Conservation (phyloP, 2,113 vertebrate species). For the Datnioides undecimradiatus region DNA sequence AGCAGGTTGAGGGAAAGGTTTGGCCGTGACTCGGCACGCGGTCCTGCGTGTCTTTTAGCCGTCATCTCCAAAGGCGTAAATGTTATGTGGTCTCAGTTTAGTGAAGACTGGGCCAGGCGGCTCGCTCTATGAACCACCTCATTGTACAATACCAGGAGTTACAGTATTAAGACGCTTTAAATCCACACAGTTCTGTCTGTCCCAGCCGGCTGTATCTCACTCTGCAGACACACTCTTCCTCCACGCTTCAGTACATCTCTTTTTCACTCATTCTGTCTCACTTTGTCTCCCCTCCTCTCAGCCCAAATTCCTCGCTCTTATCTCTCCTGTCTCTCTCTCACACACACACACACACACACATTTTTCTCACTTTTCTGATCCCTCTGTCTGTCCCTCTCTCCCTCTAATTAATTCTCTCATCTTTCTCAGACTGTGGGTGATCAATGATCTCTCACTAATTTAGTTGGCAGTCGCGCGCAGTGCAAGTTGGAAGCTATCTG, state of each 20-base stretch:
- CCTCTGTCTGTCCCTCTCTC: conserved; percentile 19
- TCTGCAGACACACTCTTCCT: conserved; percentile 43
- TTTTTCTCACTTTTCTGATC: conserved; percentile 9
- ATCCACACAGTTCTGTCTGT: conserved; percentile 27
- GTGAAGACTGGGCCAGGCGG: background rate
- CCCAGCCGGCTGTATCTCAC: conserved; percentile 42
- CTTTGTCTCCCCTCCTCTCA: background rate
- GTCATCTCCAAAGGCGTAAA: background rate
- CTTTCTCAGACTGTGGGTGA: conserved; percentile 45
- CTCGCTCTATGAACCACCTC: background rate
- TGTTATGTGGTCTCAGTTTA: background rate
- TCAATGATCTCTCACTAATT: conserved; percentile 67
- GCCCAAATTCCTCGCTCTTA: conserved; percentile 15
- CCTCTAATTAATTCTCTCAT: conserved; percentile 61
- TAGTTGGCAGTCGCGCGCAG: conserved; percentile 22
- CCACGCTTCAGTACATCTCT: conserved; percentile 16
- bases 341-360: too few relatives aligned
- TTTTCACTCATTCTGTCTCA: conserved; percentile 23
- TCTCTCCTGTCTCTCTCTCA: conserved; percentile 3
- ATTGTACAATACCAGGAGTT: conserved; percentile 18
- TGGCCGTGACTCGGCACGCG: too few relatives aligned
- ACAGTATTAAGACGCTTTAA: conserved; percentile 34
- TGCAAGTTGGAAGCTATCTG: conserved; percentile 5
- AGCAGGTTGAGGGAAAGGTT: too few relatives aligned
- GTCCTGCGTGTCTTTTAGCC: too few relatives aligned